Evolutionary conservation across 2,888 invertebrate species (phyloP).

Genomic region (Galerucella nymphaeae): DNA sequence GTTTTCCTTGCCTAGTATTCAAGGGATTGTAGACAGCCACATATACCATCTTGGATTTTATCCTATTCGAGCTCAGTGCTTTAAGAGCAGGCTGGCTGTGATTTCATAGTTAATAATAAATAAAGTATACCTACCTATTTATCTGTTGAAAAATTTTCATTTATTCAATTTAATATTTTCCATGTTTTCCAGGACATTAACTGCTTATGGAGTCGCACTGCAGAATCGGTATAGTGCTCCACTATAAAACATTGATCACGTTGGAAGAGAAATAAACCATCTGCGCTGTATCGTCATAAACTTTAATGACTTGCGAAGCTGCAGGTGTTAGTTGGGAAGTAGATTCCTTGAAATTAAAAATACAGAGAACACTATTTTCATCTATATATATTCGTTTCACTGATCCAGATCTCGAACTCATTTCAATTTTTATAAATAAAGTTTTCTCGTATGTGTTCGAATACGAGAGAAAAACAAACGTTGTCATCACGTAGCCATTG

Average conservation of each 20-base stretch:
- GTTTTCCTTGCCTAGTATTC: too few species aligned
- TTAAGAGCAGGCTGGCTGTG: too few species aligned
- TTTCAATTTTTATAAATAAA: constrained; percentile 20
- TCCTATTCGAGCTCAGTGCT: too few species aligned
- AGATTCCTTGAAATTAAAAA: neutral
- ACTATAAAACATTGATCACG: neutral
- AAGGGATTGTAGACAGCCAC: too few species aligned
- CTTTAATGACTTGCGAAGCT: neutral
- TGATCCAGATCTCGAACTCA: constrained; percentile 17
- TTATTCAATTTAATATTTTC: too few species aligned
- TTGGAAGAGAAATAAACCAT: neutral
- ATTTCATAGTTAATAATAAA: too few species aligned
- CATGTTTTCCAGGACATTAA: neutral
- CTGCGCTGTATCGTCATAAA: neutral
- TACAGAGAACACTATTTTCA: too few species aligned
- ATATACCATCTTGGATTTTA: too few species aligned
- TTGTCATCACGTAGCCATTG: constrained; percentile 28
- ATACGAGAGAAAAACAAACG: constrained; percentile 24
- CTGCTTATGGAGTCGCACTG: neutral
- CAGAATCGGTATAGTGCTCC: neutral
- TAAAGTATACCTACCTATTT: too few species aligned
- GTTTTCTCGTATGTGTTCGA: constrained; percentile 11
- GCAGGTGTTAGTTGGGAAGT: neutral
- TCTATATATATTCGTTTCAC: too few species aligned
- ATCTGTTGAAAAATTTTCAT: too few species aligned